These are phyloP conservation scores for Synanthedon tipuliformis DNA, from an alignment of 2,888 invertebrate genomes.

Conservation along the genomic window DNA sequence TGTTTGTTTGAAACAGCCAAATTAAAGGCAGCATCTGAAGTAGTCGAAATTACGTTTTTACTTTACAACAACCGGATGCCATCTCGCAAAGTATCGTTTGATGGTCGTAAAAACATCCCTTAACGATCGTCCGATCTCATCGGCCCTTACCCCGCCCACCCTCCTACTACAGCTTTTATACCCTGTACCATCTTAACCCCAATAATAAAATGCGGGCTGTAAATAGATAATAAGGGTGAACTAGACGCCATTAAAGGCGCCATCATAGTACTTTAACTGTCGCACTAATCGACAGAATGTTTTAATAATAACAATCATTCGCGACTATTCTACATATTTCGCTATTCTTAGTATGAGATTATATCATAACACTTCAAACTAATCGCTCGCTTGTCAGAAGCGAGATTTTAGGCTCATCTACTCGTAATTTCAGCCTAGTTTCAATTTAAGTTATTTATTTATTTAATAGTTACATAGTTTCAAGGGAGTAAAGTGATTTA, in stretches of 20 bases:
- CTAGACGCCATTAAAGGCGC: slow-evolving; percentile 63
- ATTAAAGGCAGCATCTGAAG: slow-evolving; percentile 13
- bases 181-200: slow-evolving; percentile 60
- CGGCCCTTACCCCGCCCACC: slow-evolving; percentile 42
- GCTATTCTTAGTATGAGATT: not conserved
- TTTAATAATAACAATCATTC: slow-evolving; percentile 30
- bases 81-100: slow-evolving; percentile 67
- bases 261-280: slow-evolving; percentile 44
- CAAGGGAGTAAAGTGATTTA: too few species aligned
- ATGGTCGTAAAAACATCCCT: slow-evolving; percentile 67
- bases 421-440: too few species aligned
- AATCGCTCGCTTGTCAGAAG: too few species aligned
- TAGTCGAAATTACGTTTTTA: slow-evolving; percentile 38
- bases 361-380: too few species aligned
- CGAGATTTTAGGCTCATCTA: too few species aligned
- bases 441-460: too few species aligned
- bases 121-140: slow-evolving; percentile 59
- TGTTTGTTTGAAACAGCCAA: not conserved
- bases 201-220: slow-evolving; percentile 69
- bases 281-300: slow-evolving; percentile 50
- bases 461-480: too few species aligned
- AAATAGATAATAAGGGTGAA: slow-evolving; percentile 68
- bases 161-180: slow-evolving; percentile 33
- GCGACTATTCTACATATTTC: not conserved
- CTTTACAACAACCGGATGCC: slow-evolving; percentile 55